These are phyloP conservation scores for Charina bottae DNA, from an alignment of 2,113 vertebrate genomes.

Conservation along the genomic window DNA sequence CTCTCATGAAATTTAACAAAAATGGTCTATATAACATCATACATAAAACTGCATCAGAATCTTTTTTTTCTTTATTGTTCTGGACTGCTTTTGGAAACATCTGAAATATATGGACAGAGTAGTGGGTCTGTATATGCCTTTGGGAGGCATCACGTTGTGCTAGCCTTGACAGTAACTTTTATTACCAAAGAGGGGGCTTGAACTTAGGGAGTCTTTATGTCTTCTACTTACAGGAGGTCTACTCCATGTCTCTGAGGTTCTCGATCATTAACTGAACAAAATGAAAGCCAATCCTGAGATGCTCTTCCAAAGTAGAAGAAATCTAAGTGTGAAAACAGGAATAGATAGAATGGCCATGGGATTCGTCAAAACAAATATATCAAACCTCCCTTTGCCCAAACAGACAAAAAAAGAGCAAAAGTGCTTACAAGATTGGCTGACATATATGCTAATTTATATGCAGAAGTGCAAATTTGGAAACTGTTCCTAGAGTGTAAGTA, in stretches of 20 bases:
- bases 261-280: not conserved
- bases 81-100: conserved; percentile 28
- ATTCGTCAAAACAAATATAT: not conserved
- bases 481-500: not conserved
- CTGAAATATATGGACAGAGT: conserved; percentile 31
- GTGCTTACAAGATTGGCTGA: not conserved
- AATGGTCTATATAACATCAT: conserved; percentile 35
- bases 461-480: not conserved
- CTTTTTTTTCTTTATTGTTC: not conserved
- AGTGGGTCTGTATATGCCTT: not conserved
- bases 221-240: not conserved
- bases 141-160: not conserved
- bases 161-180: not conserved
- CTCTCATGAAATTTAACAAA: not conserved
- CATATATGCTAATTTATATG: not conserved
- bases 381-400: not conserved
- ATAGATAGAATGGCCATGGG: not conserved
- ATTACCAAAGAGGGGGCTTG: not conserved
- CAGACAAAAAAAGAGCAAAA: not conserved
- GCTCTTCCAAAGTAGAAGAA: not conserved
- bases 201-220: not conserved
- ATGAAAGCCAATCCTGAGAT: not conserved
- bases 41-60: not conserved
- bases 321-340: not conserved
- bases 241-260: not conserved